Conservation (phyloP, 2,797 vertebrate species). For the Hoplostethus atlanticus region DNA sequence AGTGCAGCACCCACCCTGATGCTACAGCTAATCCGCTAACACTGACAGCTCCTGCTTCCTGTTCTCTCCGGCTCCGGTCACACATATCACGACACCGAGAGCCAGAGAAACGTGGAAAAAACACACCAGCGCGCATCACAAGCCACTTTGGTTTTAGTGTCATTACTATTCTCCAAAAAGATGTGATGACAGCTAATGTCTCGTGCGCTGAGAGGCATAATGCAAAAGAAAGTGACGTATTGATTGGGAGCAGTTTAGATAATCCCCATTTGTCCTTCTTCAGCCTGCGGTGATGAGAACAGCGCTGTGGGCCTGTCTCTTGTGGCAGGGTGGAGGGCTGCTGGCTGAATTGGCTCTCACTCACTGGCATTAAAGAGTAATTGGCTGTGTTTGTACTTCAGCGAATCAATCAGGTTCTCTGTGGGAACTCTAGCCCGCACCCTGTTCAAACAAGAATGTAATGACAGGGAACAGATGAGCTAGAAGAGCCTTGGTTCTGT, state of each 20-base stretch:
- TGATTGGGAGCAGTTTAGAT: constrained; percentile 60
- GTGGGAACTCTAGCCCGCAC: constrained; percentile 43
- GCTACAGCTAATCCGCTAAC: constrained; percentile 63
- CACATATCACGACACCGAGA: constrained; percentile 37
- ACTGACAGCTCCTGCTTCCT: constrained; percentile 56
- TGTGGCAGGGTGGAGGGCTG: constrained; percentile 17
- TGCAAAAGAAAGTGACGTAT: constrained; percentile 52
- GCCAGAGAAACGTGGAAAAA: constrained; percentile 27
- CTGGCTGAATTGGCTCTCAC: constrained; percentile 63
- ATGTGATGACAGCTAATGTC: constrained; percentile 17
- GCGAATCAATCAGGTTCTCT: constrained; percentile 67
- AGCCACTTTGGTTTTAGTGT: constrained; percentile 6
- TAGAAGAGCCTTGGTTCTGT: constrained; percentile 13
- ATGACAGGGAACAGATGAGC: constrained; percentile 56
- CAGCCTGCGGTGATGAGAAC: constrained; percentile 44
- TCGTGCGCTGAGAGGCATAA: not conserved
- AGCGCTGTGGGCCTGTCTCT: constrained; percentile 23
- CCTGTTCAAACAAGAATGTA: constrained; percentile 56
- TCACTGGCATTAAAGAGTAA: constrained; percentile 73
- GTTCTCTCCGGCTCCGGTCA: constrained; percentile 30
- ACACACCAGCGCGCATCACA: not conserved
- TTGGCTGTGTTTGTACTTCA: constrained; percentile 72
- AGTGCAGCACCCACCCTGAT: constrained; percentile 53
- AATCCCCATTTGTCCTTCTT: constrained; percentile 57
- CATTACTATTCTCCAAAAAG: constrained; percentile 14